Evolutionary conservation across 2,797 vertebrate genomes (phyloP).

Genomic region (Cynodonichthys magdalenae): DNA sequence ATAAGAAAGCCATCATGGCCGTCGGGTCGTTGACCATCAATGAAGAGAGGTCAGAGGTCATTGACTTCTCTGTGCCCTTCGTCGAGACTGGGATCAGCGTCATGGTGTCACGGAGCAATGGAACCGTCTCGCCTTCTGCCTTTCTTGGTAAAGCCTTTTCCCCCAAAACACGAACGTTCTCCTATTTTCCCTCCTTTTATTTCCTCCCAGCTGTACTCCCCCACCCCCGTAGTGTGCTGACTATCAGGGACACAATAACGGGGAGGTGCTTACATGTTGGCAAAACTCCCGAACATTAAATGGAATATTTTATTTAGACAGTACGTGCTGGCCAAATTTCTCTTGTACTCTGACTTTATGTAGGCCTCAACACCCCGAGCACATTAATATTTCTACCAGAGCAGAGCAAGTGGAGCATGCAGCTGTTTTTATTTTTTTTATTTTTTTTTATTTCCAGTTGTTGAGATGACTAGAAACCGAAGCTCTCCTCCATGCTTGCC

Average conservation of each 20-base stretch:
- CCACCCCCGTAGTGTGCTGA: slow-evolving; percentile 4
- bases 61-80: slow-evolving; percentile 98
- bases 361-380: slow-evolving; percentile 64
- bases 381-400: slow-evolving; percentile 70
- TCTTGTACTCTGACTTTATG: slow-evolving; percentile 67
- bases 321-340: slow-evolving; percentile 52
- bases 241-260: slow-evolving; percentile 17
- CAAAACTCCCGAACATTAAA: slow-evolving; percentile 46
- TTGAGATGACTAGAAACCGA: slow-evolving; percentile 61
- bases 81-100: slow-evolving; percentile 99
- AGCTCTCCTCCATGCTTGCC: slow-evolving; percentile 51
- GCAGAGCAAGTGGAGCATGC: slow-evolving; percentile 62
- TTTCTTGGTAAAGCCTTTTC: slow-evolving; percentile 87
- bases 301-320: slow-evolving; percentile 69
- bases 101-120: slow-evolving; percentile 98
- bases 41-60: slow-evolving; percentile 94
- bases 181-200: background rate
- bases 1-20: slow-evolving; percentile 94
- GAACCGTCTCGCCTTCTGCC: slow-evolving; percentile 96
- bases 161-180: background rate
- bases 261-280: slow-evolving; percentile 50
- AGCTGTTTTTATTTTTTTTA: slow-evolving; percentile 50
- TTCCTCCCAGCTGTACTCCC: background rate
- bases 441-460: slow-evolving; percentile 49
- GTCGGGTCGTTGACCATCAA: slow-evolving; percentile 97